Evolutionary conservation across 2,888 invertebrate species (phyloP).

Genomic region (Chrysodeixis includens): DNA sequence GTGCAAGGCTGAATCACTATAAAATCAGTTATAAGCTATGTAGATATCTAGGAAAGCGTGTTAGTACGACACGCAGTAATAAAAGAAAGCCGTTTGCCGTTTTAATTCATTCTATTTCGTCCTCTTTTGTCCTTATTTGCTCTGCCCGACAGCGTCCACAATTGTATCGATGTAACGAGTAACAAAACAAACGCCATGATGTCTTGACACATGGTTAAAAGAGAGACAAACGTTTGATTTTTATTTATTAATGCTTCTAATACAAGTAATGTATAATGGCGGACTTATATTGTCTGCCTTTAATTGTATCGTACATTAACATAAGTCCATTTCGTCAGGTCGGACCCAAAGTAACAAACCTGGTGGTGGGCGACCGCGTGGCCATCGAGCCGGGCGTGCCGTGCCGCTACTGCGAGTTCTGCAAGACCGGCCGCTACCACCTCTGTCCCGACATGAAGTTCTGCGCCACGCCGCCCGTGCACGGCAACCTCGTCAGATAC

Average conservation of each 20-base stretch:
- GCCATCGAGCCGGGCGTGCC: slow-evolving; percentile 98
- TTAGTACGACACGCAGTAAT: too few species aligned
- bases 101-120: too few species aligned
- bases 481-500: slow-evolving; percentile 96
- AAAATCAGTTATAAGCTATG: neutral
- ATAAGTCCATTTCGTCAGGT: slow-evolving; percentile 64
- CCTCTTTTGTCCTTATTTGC: too few species aligned
- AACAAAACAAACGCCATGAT: too few species aligned
- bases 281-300: too few species aligned
- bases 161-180: too few species aligned
- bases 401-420: slow-evolving; percentile 95
- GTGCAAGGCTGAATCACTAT: slow-evolving; percentile 18
- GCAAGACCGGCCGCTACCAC: slow-evolving; percentile 97
- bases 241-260: too few species aligned
- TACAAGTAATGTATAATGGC: too few species aligned
- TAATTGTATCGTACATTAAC: neutral
- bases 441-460: slow-evolving; percentile 96
- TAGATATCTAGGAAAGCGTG: neutral
- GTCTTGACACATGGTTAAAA: too few species aligned
- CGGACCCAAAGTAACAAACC: slow-evolving; percentile 90
- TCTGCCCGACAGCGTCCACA: too few species aligned
- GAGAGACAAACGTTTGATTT: too few species aligned
- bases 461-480: slow-evolving; percentile 98
- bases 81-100: too few species aligned
- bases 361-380: slow-evolving; percentile 95